phyloP scores from a whole-genome alignment of 2,797 vertebrate genomes.

The Amniataba percoides region DNA sequence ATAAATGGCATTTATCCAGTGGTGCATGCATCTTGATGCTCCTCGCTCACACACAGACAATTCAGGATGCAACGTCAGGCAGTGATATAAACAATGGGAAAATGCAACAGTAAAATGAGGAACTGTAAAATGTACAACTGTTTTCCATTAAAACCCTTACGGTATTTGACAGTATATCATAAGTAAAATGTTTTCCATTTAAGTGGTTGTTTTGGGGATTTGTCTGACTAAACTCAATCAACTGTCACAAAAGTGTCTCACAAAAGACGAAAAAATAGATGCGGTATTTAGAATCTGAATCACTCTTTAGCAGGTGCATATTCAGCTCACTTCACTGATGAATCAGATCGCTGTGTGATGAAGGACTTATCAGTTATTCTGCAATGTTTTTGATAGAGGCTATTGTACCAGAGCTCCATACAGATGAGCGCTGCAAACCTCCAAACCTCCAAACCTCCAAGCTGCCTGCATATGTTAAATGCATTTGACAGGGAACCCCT shows the following conservation, averaged over 20 bases:
- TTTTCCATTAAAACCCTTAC: constrained; percentile 59
- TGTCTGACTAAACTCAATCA: constrained; percentile 24
- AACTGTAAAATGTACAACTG: constrained; percentile 42
- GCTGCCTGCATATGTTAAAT: constrained; percentile 14
- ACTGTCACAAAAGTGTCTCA: background rate
- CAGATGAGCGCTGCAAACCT: constrained; percentile 34
- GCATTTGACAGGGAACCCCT: constrained; percentile 31
- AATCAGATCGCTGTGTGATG: constrained; percentile 23
- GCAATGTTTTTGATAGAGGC: constrained; percentile 31
- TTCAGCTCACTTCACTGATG: constrained; percentile 31
- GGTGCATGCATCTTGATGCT: constrained; percentile 66
- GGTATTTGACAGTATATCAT: constrained; percentile 52
- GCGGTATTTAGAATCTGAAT: constrained; percentile 15
- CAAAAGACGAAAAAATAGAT: background rate
- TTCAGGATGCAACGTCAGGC: constrained; percentile 34
- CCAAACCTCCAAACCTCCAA: constrained; percentile 4
- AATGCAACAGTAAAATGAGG: constrained; percentile 17
- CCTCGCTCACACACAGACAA: constrained; percentile 26
- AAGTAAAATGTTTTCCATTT: constrained; percentile 69
- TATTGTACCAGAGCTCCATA: constrained; percentile 25
- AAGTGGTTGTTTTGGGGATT: constrained; percentile 33
- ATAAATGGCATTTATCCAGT: constrained; percentile 78
- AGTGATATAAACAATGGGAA: constrained; percentile 28
- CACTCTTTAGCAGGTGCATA: constrained; percentile 7
- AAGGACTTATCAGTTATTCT: constrained; percentile 37